These are phyloP conservation scores for Tinea semifulvella DNA, from an alignment of 2,888 invertebrate species.

Conservation along the genomic window DNA sequence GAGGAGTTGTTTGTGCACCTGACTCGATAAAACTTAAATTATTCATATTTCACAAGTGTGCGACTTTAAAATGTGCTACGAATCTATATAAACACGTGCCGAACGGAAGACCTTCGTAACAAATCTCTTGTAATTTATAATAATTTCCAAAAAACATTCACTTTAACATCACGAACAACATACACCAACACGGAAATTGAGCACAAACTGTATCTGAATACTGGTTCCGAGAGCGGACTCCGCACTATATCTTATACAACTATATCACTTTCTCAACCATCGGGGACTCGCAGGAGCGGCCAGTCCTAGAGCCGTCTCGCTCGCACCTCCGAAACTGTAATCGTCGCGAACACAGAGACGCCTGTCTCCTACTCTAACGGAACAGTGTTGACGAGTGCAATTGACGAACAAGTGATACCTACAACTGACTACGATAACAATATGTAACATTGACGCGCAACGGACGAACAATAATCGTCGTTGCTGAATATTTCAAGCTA, in stretches of 20 bases:
- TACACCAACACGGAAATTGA: conserved; percentile 59
- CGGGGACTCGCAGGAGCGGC: background rate
- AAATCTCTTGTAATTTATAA: conserved; percentile 80
- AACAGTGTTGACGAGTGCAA: conserved; percentile 62
- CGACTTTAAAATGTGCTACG: conserved; percentile 56
- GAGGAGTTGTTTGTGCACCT: conserved; percentile 59
- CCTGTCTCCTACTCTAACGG: conserved; percentile 32
- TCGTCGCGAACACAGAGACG: conserved; percentile 1
- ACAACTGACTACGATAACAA: conserved; percentile 45
- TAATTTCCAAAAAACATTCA: conserved; percentile 51
- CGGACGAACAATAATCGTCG: conserved; percentile 32
- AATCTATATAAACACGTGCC: conserved; percentile 54
- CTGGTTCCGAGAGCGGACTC: conserved; percentile 24
- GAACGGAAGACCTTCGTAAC: conserved; percentile 76
- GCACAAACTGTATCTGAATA: conserved; percentile 49
- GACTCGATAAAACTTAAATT: conserved; percentile 29
- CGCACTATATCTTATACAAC: conserved; percentile 4
- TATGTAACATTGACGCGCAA: conserved; percentile 36
- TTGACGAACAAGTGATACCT: conserved; percentile 65
- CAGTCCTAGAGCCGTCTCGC: background rate
- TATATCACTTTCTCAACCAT: conserved; percentile 1
- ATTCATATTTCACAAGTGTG: conserved; percentile 23
- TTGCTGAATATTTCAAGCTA: background rate
- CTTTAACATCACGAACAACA: conserved; percentile 55
- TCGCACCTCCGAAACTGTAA: background rate